A percentile compares a stretch with the other conserved stretches of the same genome.
Evolutionary conservation across 2,888 invertebrate genomes (phyloP).

Genomic region (Andrena minutula): DNA sequence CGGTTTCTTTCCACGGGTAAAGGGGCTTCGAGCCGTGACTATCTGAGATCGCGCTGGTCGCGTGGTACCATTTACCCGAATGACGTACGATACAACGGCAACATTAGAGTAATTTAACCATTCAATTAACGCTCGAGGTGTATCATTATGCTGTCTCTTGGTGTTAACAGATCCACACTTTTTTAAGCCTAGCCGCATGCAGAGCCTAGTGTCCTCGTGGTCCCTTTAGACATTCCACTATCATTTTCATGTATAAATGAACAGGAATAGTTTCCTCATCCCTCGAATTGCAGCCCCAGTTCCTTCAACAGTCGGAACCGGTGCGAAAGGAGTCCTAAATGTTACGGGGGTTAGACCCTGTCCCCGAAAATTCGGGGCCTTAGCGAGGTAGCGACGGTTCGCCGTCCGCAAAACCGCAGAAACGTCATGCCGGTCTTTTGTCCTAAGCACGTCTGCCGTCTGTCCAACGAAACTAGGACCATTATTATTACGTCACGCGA

Average conservation of each 20-base stretch:
- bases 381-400: conserved; percentile 51
- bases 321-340: conserved; percentile 23
- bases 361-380: conserved; percentile 36
- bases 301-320: conserved; percentile 17
- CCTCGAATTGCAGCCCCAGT: not conserved
- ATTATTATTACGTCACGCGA: conserved; percentile 74
- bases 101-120: conserved; percentile 58
- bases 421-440: conserved; percentile 80
- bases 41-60: conserved; percentile 56
- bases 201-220: not conserved
- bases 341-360: not conserved
- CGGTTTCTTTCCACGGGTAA: conserved; percentile 25
- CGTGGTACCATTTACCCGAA: conserved; percentile 60
- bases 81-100: conserved; percentile 57
- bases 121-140: conserved; percentile 55
- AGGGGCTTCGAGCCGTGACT: conserved; percentile 57
- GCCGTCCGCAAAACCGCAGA: conserved; percentile 80
- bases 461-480: conserved; percentile 64
- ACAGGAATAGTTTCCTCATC: not conserved
- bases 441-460: conserved; percentile 64
- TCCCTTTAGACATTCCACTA: not conserved
- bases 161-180: conserved; percentile 11
- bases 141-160: conserved; percentile 42
- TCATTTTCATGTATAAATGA: not conserved
- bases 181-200: not conserved